Percentiles rank a stretch among this genome's conserved stretches.
Evolutionary conservation across 2,888 invertebrate species (phyloP).

Genomic region (Tetranychus truncatus): DNA sequence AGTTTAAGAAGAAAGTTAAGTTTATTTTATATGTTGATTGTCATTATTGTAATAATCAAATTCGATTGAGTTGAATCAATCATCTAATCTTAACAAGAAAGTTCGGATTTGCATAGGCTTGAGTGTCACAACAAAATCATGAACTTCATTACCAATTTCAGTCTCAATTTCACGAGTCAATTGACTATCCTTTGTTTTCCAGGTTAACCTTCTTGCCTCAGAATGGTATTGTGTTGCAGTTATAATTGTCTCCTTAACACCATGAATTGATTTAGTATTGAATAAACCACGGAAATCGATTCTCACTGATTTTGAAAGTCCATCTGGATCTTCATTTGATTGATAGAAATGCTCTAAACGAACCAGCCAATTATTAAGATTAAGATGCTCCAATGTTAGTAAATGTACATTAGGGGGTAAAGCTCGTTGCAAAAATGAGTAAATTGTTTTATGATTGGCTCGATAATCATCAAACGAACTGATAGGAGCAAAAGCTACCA

Average conservation of each 20-base stretch:
- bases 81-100: conserved; percentile 13
- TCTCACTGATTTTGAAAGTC: conserved; percentile 18
- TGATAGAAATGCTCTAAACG: conserved; percentile 25
- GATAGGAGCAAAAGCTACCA: conserved; percentile 20
- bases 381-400: conserved; percentile 24
- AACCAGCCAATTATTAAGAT: conserved; percentile 20
- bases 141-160: not conserved
- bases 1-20: too few relatives aligned
- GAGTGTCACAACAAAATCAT: conserved; percentile 19
- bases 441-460: conserved; percentile 13
- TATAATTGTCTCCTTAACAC: conserved; percentile 21
- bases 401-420: conserved; percentile 25
- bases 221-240: conserved; percentile 21
- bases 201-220: conserved; percentile 18
- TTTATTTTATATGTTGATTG: too few relatives aligned
- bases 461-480: conserved; percentile 15
- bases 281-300: conserved; percentile 24
- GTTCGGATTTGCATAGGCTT: conserved; percentile 26
- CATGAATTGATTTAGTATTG: conserved; percentile 22
- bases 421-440: not conserved
- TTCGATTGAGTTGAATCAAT: not conserved
- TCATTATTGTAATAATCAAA: too few relatives aligned
- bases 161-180: not conserved
- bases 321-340: conserved; percentile 19
- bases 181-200: conserved; percentile 16